Conservation (phyloP, 2,797 vertebrate species). For the Aythya fuligula region DNA sequence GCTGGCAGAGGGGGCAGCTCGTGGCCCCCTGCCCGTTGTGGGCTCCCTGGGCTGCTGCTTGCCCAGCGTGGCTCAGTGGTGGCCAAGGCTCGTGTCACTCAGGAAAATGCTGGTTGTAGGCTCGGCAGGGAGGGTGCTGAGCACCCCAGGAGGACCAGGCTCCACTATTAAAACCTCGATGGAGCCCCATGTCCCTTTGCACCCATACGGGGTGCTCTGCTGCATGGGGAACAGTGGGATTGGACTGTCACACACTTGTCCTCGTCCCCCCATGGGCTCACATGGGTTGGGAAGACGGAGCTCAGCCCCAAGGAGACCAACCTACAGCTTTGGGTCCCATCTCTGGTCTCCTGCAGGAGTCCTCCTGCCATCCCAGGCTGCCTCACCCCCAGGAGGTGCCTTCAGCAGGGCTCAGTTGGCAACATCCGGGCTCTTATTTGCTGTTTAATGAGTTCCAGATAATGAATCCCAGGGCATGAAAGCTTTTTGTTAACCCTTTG, state of each 20-base stretch:
- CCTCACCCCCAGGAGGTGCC: background rate
- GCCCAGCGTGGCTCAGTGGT: background rate
- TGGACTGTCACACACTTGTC: background rate
- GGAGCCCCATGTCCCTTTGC: rapidly evolving
- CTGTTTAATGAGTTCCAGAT: background rate
- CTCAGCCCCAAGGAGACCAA: background rate
- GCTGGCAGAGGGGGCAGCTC: background rate
- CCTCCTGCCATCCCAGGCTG: background rate
- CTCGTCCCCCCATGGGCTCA: background rate
- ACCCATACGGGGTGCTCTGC: background rate
- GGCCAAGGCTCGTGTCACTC: background rate
- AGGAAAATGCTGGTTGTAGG: rapidly evolving
- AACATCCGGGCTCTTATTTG: background rate
- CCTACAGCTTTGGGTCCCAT: background rate
- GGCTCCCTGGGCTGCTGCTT: background rate
- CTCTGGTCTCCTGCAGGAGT: background rate
- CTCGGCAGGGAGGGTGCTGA: background rate
- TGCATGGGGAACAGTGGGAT: background rate
- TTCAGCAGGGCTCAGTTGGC: background rate
- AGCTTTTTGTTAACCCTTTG: background rate
- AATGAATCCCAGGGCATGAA: background rate
- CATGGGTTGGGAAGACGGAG: background rate
- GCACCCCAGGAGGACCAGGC: background rate
- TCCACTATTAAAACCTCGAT: background rate
- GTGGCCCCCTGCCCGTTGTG: background rate